phyloP scores from a whole-genome alignment of 2,113 vertebrate species.

The Ciconia maguari region DNA sequence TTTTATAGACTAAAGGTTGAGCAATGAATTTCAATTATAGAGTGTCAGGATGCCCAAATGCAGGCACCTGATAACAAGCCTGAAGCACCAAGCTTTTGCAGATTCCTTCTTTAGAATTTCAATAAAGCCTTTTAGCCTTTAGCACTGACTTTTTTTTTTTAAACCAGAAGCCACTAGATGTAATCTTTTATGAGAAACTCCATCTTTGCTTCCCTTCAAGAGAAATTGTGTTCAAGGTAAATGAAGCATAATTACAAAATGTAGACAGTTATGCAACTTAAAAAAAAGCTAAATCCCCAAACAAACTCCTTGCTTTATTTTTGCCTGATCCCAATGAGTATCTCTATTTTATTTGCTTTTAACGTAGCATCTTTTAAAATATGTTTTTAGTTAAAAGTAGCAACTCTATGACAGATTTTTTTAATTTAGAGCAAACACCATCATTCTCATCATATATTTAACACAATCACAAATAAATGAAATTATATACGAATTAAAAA shows the following conservation, averaged over 20 bases:
- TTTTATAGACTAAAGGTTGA: constrained; percentile 74
- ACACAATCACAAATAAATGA: background rate
- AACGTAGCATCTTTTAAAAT: background rate
- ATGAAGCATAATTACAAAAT: constrained; percentile 43
- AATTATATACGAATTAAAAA: background rate
- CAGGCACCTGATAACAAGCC: constrained; percentile 71
- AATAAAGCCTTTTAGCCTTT: constrained; percentile 69
- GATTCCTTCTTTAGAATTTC: constrained; percentile 71
- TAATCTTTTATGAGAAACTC: constrained; percentile 62
- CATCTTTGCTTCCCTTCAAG: constrained; percentile 53
- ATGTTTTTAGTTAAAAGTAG: background rate
- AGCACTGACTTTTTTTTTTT: constrained; percentile 29
- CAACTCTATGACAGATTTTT: background rate
- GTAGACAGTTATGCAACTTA: background rate
- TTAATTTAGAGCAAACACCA: background rate
- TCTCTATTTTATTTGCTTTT: background rate
- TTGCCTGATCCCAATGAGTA: background rate
- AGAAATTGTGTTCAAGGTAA: constrained; percentile 49
- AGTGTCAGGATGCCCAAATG: constrained; percentile 71
- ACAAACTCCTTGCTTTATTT: background rate
- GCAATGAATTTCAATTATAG: constrained; percentile 78
- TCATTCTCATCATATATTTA: background rate
- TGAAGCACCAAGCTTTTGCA: constrained; percentile 57
- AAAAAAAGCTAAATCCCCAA: background rate
- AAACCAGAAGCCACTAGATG: constrained; percentile 51